Evolutionary conservation across 2,113 vertebrate genomes (phyloP), one percentile per base, ranked within the genome.

Genomic region (Cyanoramphus novaezelandiae): DNA sequence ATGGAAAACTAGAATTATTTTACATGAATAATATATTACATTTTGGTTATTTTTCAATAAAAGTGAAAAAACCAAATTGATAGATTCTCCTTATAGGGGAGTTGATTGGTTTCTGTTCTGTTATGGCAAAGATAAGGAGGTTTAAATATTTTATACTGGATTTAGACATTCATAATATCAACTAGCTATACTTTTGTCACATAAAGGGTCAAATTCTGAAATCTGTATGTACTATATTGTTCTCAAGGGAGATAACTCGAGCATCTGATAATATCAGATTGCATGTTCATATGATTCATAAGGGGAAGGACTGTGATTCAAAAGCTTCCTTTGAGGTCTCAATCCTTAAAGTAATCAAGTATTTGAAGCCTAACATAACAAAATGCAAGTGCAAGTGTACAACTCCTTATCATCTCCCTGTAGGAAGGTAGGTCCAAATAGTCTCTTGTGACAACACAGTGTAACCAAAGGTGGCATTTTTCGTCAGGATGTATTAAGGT

Each of bases 121-220:
- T 59, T 78, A 49, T 11, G 11, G 29, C 5, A 41, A 78, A 84
- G 9, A 43, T 8, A 21, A 19, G 18, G 17, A 1, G 28, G 4
- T 1, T 49, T 90, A 74, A 91, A 43, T 50, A 75, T 84, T 92
- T 93, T 10, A 44, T 55, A 41, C 9, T 79, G 11, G 31, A 62
- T 74, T 88, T 70, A 20, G 91, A 37, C 91, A 63, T 88, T 96
- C 37, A 29, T 69, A 46, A 29, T 72, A 53, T 28, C 57, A 68
- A 35, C 64, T 80, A 82, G 12, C 9, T 90, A 15, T 37, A n/a
- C 3, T 52, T 79, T 81, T 77, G 82, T 35, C 53, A 37, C 15
- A 33, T 37, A 24, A 69, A 69, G 17, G 18, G 43, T 89, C 63
- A 82, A 23, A 53, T 67, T 90, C 82, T 86, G 37, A 65, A 86